Conservation (phyloP, 2,888 invertebrate genomes). For the Morpho deidamia region DNA sequence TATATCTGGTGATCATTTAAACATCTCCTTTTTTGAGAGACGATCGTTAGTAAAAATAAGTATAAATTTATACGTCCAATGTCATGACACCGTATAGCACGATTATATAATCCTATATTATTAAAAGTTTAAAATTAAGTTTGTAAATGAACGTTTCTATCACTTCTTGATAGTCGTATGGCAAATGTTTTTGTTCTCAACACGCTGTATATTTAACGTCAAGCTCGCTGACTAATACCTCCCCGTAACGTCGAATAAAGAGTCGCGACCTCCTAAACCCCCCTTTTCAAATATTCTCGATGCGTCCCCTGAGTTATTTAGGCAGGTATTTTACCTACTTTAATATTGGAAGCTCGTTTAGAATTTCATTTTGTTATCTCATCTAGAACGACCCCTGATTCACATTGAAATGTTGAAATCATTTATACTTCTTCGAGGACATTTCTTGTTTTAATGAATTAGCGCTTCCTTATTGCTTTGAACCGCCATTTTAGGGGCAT, state of each 20-base stretch:
- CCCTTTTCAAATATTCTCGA: slow-evolving; percentile 35
- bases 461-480: neutral
- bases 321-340: slow-evolving; percentile 41
- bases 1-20: no score
- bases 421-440: slow-evolving; percentile 9
- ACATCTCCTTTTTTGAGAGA: no score
- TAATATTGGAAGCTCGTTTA: slow-evolving; percentile 38
- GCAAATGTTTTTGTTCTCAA: neutral
- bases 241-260: slow-evolving; percentile 21
- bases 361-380: slow-evolving; percentile 42
- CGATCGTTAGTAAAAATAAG: no score
- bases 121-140: neutral
- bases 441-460: slow-evolving; percentile 3
- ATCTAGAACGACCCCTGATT: slow-evolving; percentile 28
- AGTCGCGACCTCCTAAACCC: slow-evolving; percentile 13
- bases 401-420: slow-evolving; percentile 13
- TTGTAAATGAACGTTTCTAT: neutral
- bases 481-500: no score
- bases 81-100: no score
- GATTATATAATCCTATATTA: neutral
- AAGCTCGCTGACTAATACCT: neutral
- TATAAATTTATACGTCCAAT: no score
- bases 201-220: neutral
- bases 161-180: neutral
- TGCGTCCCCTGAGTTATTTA: slow-evolving; percentile 38